These are phyloP conservation scores for Triplophysa dalaica DNA, from an alignment of 2,113 vertebrate species.

Conservation along the genomic window DNA sequence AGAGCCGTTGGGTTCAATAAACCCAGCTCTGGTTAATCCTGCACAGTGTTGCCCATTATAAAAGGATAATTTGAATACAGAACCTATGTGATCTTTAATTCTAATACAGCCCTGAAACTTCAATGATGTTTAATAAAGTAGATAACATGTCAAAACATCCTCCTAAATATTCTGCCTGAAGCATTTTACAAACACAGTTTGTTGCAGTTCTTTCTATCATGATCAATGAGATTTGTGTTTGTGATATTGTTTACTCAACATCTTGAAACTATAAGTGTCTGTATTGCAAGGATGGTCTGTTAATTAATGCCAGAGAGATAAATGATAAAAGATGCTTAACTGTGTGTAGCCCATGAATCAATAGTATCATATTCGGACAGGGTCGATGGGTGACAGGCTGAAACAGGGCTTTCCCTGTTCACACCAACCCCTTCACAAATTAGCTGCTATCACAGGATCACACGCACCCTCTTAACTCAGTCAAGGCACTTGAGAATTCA, in stretches of 20 bases:
- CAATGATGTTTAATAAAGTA: not conserved
- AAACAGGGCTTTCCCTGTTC: constrained; percentile 27
- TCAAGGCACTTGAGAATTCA: not conserved
- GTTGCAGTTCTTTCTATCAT: not conserved
- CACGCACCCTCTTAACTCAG: not conserved
- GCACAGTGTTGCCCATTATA: not conserved
- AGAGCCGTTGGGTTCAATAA: too few relatives aligned
- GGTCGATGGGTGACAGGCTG: constrained; percentile 4
- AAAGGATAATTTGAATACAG: not conserved
- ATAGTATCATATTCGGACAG: constrained; percentile 10
- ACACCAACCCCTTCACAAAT: constrained; percentile 11
- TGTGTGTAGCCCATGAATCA: not conserved
- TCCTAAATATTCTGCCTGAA: not conserved
- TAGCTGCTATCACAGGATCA: constrained; percentile 21
- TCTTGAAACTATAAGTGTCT: not conserved
- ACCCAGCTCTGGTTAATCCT: not conserved
- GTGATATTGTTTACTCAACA: not conserved
- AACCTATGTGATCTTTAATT: not conserved
- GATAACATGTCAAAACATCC: not conserved
- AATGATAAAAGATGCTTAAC: constrained; percentile 1
- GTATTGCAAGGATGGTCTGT: not conserved
- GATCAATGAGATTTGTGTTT: not conserved
- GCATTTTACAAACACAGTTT: not conserved
- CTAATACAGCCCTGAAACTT: not conserved
- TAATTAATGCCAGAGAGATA: not conserved